Evolutionary conservation across 2,113 vertebrate species (phyloP).

Genomic region (Proteles cristata): DNA sequence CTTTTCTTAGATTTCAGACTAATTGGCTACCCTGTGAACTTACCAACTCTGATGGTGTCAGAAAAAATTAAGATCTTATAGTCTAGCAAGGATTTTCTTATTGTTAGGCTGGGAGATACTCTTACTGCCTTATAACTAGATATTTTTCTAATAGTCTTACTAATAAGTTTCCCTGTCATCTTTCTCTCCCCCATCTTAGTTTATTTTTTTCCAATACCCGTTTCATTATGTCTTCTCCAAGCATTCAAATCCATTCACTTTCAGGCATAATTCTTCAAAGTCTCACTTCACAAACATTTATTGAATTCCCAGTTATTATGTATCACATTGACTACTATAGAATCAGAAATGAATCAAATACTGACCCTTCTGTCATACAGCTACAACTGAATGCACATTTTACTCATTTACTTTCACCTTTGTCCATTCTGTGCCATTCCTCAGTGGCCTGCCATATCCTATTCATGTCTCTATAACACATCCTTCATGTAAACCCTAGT

Average conservation of each 20-base stretch:
- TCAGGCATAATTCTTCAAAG: background rate
- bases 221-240: slow-evolving; percentile 3
- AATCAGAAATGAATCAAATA: background rate
- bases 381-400: background rate
- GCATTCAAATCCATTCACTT: background rate
- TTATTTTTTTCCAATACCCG: background rate
- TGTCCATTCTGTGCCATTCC: background rate
- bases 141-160: background rate
- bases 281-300: slow-evolving; percentile 1
- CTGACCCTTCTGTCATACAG: background rate
- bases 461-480: background rate
- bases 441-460: background rate
- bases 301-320: background rate
- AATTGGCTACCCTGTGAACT: background rate
- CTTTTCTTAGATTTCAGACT: background rate
- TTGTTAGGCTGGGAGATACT: background rate
- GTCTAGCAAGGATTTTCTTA: background rate
- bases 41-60: background rate
- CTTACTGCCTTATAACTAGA: background rate
- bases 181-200: background rate
- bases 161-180: slow-evolving; percentile 22
- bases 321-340: background rate
- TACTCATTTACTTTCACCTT: background rate
- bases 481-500: background rate
- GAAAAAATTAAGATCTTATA: background rate